Base-by-base conservation (phyloP, 2,113 vertebrate genomes). In the Pitta sordida region DNA sequence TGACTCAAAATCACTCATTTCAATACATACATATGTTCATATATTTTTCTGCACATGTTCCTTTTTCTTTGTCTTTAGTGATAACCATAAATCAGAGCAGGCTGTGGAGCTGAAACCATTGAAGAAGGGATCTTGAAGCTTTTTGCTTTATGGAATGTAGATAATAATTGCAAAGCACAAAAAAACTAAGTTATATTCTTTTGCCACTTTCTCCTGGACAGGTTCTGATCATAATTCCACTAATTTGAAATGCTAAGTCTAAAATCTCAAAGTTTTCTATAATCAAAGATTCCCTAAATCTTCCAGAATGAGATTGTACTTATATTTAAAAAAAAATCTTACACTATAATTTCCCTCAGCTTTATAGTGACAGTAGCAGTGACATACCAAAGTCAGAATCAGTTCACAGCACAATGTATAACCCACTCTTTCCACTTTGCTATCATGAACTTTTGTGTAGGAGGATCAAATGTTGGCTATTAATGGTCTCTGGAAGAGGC, bases 391-490 rank as follows among this genome's bases (percentile, higher is more conserved):
- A 95, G 89, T 86, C 92, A 92, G 92, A 92, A 95, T 88, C 92
- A 87, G 89, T 83, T 93, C 73, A 71, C 68, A 94, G 77, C 88
- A 94, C 8, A 67, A 88, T 86, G 80, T 73, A 91, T 94, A 87
- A 83, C 73, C 37, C 82, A 91, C 88, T 79, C 73, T 85, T 92
- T 83, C 88, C 94, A 88, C 75, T 94, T 95, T 94, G 58, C 81
- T 96, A 95, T 91, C 88, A 87, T 92, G 93, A 95, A 93, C 87
- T 94, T 95, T 80, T 95, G 67, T 96, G 87, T 96, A 83, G 92
- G 92, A 94, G 89, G 91, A 94, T 94, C 88, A 90, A 96, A 94
- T 85, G 63, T 59, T 92, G 91, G 59, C 67, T 96, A 91, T 92
- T 90, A 97, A 95, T 94, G 91, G 73, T 81, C 95, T 93, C 77